phyloP scores from a whole-genome alignment of 2,888 invertebrate genomes.

The Labia minor region DNA sequence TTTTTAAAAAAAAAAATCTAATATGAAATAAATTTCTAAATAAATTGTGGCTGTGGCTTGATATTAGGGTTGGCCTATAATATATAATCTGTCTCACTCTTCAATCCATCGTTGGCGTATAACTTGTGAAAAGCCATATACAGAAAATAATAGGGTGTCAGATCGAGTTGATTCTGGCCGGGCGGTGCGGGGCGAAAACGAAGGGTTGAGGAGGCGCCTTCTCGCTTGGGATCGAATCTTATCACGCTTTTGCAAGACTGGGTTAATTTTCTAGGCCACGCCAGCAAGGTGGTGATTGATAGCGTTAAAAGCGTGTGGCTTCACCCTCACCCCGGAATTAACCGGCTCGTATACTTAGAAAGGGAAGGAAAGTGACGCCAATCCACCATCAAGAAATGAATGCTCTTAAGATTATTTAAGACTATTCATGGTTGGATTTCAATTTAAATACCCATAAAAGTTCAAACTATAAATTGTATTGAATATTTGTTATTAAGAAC shows the following conservation, averaged over 20 bases:
- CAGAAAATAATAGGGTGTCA: constrained; percentile 13
- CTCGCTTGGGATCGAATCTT: background rate
- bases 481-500: no score
- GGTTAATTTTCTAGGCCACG: constrained; percentile 13
- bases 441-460: no score
- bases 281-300: constrained; percentile 13
- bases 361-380: no score
- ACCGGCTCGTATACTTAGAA: no score
- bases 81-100: background rate
- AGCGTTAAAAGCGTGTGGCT: background rate
- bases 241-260: constrained; percentile 4
- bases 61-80: background rate
- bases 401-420: no score
- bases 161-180: background rate
- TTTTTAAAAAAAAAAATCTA: background rate
- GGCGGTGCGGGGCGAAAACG: background rate
- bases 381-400: no score
- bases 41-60: background rate
- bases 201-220: background rate
- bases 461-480: no score
- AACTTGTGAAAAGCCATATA: constrained; percentile 9
- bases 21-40: constrained; percentile 5
- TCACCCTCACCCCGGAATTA: background rate
- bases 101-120: background rate
- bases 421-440: no score